Evolutionary conservation across 2,888 invertebrate genomes (phyloP), one percentile per base, ranked within the genome.

Genomic region (Pachydiplax longipennis): DNA sequence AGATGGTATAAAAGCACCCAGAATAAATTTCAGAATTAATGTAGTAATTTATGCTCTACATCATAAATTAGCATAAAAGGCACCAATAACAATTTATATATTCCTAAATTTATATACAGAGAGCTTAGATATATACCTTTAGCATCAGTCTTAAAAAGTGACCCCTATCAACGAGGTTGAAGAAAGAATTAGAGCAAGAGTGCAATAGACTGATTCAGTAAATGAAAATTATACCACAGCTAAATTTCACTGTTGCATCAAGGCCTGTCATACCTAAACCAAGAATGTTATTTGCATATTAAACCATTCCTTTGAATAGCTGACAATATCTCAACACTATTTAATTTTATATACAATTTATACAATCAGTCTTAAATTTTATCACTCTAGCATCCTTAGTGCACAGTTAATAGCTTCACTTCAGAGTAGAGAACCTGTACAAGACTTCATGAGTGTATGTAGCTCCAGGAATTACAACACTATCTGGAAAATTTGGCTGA

Each of bases 401-500:
- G 53, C n/a, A 18, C 15, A 37, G 37, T 37, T 15, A 87, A 58
- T 37, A 87, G 37, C 31, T 61, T 37, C 37, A 80, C 40, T 91
- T 53, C 53, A 18, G 53, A 35, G 73, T 80, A 12, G 83, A 61
- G 82, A 91, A 91, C 35, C 73, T 37, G 93, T 97, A 97, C 91
- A 96, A 95, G 80, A 97, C 96, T 91, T 94, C 95, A 92, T 98
- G 97, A 37, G 94, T 93, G 93, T 98, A 98, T 1, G 95, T 94
- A 92, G 97, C 95, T 2, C 96, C 97, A 18, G 98, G 97, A 92
- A 96, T 95, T 82, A 98, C 92, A 87, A 97, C 95, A 8, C 96
- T 95, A 91, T 95, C 96, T 2, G 98, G 98, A 92, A 98, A 98
- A 92, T 96, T 96, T 92, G 94, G 94, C 96, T 97, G 95, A 90